These are phyloP conservation scores for Bombus confusus DNA, from an alignment of 1,140 invertebrate species.

Conservation along the genomic window DNA sequence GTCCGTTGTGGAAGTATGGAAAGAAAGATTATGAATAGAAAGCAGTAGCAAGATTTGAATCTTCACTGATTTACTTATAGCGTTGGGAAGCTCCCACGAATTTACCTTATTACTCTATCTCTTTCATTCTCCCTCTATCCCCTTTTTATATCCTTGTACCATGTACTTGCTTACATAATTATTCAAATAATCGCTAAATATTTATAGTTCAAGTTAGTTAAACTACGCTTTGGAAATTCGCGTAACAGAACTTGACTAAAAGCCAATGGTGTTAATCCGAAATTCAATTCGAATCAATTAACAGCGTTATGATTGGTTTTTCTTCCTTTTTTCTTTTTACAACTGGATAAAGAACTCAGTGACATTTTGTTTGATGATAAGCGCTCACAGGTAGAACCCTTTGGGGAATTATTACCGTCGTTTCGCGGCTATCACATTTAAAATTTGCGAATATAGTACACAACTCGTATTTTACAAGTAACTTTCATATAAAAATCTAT, in stretches of 20 bases:
- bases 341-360: not conserved
- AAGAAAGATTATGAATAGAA: conserved; percentile 8
- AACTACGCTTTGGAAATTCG: conserved; percentile 47
- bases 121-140: not conserved
- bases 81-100: conserved; percentile 34
- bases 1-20: not conserved
- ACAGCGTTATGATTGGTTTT: conserved; percentile 9
- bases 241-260: conserved; percentile 23
- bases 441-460: conserved; percentile 59
- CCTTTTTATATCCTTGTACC: not conserved
- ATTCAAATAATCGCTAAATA: conserved; percentile 9
- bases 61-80: not conserved
- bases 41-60: not conserved
- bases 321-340: not conserved
- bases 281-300: not conserved
- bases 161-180: not conserved
- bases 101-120: not conserved
- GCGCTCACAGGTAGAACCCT: not conserved
- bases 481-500: conserved; percentile 63
- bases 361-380: not conserved
- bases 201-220: not conserved
- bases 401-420: not conserved
- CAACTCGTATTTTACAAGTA: conserved; percentile 60
- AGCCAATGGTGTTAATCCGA: not conserved
- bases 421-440: conserved; percentile 10